A percentile compares a stretch with the other conserved stretches of the same genome.
Evolutionary conservation across 2,113 vertebrate species (phyloP).

Genomic region (Odocoileus virginianus): DNA sequence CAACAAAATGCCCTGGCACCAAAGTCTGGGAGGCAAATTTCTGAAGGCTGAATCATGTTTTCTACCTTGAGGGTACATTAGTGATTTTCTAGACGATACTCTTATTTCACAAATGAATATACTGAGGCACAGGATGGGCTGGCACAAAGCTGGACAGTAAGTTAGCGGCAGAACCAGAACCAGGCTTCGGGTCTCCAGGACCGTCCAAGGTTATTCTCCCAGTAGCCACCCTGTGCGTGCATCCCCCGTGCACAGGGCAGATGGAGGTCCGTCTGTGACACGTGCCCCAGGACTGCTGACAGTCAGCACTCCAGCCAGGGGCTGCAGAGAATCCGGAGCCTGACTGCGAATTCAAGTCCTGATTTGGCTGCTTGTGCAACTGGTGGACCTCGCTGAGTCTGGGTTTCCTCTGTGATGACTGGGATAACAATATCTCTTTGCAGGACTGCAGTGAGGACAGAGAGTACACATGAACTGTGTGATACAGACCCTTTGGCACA

Average conservation of each 20-base stretch:
- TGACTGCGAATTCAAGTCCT: background rate
- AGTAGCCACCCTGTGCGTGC: background rate
- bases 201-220: background rate
- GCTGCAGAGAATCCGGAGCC: background rate
- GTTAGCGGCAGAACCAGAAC: background rate
- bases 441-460: background rate
- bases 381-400: background rate
- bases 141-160: background rate
- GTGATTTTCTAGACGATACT: background rate
- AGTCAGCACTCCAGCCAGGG: too few relatives aligned
- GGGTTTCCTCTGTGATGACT: background rate
- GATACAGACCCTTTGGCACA: background rate
- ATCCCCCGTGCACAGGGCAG: too few relatives aligned
- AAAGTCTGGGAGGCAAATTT: background rate
- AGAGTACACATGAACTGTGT: background rate
- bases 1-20: background rate
- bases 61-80: background rate
- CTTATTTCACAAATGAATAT: background rate
- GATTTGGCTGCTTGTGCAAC: background rate
- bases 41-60: background rate
- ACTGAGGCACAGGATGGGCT: background rate
- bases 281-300: accelerated
- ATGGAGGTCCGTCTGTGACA: background rate
- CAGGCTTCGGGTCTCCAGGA: background rate
- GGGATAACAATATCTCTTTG: background rate